Conservation (phyloP, 2,888 invertebrate genomes). For the Campoplex capitator region DNA sequence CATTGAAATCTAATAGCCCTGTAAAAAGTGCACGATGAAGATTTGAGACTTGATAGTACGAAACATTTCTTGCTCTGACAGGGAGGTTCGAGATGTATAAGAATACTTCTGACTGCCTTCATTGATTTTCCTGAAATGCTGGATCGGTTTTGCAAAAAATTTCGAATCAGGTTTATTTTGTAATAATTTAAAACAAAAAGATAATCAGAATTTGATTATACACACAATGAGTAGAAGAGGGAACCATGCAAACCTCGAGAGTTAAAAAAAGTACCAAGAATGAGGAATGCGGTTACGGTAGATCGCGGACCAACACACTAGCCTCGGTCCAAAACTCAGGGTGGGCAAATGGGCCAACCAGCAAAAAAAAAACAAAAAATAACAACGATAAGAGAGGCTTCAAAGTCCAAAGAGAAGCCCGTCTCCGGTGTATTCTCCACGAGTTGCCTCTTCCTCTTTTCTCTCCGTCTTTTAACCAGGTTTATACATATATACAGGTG, state of each 20-base stretch:
- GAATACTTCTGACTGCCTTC: background rate
- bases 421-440: conserved; percentile 42
- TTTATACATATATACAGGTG: conserved; percentile 5
- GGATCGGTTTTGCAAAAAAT: background rate
- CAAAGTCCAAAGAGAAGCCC: conserved; percentile 46
- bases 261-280: conserved; percentile 55
- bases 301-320: conserved; percentile 77
- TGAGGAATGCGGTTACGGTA: conserved; percentile 82
- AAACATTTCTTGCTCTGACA: background rate
- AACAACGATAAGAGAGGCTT: conserved; percentile 50
- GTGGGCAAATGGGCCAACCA: conserved; percentile 71
- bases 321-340: conserved; percentile 72
- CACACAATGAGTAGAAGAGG: background rate
- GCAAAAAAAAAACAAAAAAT: conserved; percentile 68
- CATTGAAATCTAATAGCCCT: background rate
- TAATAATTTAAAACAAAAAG: too few species aligned
- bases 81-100: background rate
- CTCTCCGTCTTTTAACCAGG: conserved; percentile 21
- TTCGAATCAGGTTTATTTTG: background rate
- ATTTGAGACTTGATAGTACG: background rate
- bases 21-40: background rate
- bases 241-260: conserved; percentile 55
- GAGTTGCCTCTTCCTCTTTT: conserved; percentile 50
- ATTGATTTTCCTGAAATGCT: background rate
- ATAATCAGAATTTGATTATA: background rate